A percentile compares a stretch with the other conserved stretches of the same genome.
phyloP scores from a whole-genome alignment of 2,797 vertebrate genomes.

The Myotis findleyi region DNA sequence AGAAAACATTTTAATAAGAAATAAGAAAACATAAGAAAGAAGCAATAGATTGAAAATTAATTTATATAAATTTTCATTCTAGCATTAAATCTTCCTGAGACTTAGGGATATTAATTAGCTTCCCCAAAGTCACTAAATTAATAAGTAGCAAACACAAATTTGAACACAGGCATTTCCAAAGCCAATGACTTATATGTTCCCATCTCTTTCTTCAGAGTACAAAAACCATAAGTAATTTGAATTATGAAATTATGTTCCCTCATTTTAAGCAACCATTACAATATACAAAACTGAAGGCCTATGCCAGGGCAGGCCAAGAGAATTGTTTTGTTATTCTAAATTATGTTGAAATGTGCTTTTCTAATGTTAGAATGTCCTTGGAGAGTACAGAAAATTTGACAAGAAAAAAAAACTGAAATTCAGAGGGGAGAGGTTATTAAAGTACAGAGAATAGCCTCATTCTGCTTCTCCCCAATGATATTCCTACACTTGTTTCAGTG shows the following conservation, averaged over 20 bases:
- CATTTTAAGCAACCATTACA: not conserved
- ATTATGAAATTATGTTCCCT: not conserved
- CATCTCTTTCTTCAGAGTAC: not conserved
- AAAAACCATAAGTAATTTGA: not conserved
- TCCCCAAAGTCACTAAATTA: not conserved
- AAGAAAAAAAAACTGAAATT: not conserved
- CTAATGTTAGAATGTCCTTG: not conserved
- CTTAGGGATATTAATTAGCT: not conserved
- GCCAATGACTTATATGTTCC: not conserved
- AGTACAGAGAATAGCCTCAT: not conserved
- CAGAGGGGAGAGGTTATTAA: not conserved
- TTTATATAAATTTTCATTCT: not conserved
- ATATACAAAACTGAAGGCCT: not conserved
- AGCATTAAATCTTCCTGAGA: not conserved
- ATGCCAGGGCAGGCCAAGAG: not conserved
- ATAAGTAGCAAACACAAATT: not conserved
- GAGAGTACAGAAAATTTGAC: not conserved
- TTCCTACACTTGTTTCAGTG: not conserved
- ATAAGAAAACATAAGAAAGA: not conserved
- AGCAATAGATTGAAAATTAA: slow-evolving; percentile 13
- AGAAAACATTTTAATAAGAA: not conserved
- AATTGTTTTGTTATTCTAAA: not conserved
- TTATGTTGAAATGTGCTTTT: not conserved
- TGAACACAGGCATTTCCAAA: slow-evolving; percentile 6
- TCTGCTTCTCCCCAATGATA: not conserved